A percentile compares a stretch with the other conserved stretches of the same genome.
Conservation (phyloP, 2,888 invertebrate genomes). For the Hylaea fasciaria region DNA sequence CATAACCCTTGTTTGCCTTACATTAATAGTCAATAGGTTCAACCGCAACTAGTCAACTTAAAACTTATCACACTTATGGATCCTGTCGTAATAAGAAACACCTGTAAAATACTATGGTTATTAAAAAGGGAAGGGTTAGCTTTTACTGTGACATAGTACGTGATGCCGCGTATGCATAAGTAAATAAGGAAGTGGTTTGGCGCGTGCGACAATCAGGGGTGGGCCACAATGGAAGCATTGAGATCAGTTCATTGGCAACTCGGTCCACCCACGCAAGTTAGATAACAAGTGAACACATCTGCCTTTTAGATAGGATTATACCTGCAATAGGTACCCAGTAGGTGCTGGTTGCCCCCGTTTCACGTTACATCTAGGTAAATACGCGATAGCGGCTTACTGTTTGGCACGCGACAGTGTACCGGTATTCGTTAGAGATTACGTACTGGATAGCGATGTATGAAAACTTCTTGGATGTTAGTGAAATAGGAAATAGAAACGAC, state of each 20-base stretch:
- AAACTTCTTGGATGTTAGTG: too few relatives aligned
- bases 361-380: slow-evolving; percentile 18
- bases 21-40: slow-evolving; percentile 2
- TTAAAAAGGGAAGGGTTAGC: neutral
- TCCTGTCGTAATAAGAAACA: slow-evolving; percentile 1
- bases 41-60: slow-evolving; percentile 1
- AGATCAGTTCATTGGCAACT: slow-evolving; percentile 74
- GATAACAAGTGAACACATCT: slow-evolving; percentile 83
- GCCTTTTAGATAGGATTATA: slow-evolving; percentile 69
- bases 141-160: slow-evolving; percentile 39
- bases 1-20: slow-evolving; percentile 44
- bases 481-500: too few relatives aligned
- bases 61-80: neutral
- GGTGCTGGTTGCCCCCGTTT: slow-evolving; percentile 28
- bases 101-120: neutral
- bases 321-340: slow-evolving; percentile 26
- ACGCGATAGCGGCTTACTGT: slow-evolving; percentile 9
- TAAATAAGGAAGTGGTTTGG: slow-evolving; percentile 76
- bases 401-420: slow-evolving; percentile 17
- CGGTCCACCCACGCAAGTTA: slow-evolving; percentile 75
- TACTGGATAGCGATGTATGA: too few relatives aligned
- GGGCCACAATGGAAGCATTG: slow-evolving; percentile 76
- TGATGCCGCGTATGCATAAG: slow-evolving; percentile 42
- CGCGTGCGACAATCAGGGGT: slow-evolving; percentile 70
- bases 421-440: slow-evolving; percentile 4